Base-by-base conservation (phyloP, 2,888 invertebrate species). In the Caenorhabditis zanzibari region DNA sequence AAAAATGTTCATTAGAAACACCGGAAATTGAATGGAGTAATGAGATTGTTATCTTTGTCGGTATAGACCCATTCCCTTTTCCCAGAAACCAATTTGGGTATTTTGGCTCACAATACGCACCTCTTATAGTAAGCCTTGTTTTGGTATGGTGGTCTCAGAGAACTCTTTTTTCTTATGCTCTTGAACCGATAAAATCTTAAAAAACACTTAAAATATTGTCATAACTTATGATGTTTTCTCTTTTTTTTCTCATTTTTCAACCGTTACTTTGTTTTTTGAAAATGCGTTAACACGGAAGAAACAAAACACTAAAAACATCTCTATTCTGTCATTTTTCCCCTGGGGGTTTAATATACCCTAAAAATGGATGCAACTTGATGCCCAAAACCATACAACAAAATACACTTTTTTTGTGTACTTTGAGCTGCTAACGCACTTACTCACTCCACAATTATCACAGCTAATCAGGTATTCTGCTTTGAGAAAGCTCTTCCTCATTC, bases 391-490 rank as follows among this genome's bases (percentile, higher is more conserved):
- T 54, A 77, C 69, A 61, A 77, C 69, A 71, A 79, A 79, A 58
- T 47, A 75, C 66, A 75, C 66, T 71, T 56, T 49, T n/a, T 52
- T 44, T 12, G 26, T 79, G 71, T 38, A 71, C 71, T 77, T 71
- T 61, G 63, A 79, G 79, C 71, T 38, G 49, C 52, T 76, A 52
- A 79, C 61, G 63, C 69, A 69, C 54, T 69, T 69, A 61, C 77
- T 63, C 49, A 61, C 63, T 24, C 56, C 69, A 71, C 64, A 79
- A 79, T 79, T 79, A 79, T 79, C 79, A 56, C 63, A 61, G 71
- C 79, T 64, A 79, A 79, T 79, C 79, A 79, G 71, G 63, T 79
- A 79, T 79, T 79, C 79, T 79, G 79, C 71, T 44, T 77, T 69
- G 54, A 61, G 41, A 19, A 52, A 54, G 61, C 49, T 24, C 77